These are phyloP conservation scores for Chaetoderma sp. DNA, from an alignment of 2,888 invertebrate species.

Conservation along the genomic window DNA sequence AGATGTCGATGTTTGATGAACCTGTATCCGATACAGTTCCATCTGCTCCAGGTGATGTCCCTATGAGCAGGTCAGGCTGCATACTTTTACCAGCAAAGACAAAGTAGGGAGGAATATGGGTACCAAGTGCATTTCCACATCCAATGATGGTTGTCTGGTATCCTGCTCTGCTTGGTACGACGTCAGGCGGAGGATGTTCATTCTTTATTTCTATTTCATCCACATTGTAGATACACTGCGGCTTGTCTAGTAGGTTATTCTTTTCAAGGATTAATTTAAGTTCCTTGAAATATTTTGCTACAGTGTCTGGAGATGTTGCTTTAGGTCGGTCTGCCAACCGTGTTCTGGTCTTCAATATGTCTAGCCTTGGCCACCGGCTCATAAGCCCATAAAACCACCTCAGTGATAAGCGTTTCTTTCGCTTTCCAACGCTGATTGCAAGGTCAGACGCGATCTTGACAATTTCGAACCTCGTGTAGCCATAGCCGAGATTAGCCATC, in stretches of 20 bases:
- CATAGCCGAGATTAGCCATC: constrained; percentile 25
- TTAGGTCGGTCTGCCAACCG: constrained; percentile 13
- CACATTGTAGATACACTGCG: constrained; percentile 31
- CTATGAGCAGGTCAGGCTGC: constrained; percentile 29
- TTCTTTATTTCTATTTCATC: constrained; percentile 36
- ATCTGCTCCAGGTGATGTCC: constrained; percentile 34
- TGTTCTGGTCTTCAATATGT: constrained; percentile 21
- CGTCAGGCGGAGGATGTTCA: neutral
- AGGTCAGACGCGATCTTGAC: constrained; percentile 33
- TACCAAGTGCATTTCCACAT: constrained; percentile 42
- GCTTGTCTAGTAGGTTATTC: constrained; percentile 27
- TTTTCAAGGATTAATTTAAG: constrained; percentile 24
- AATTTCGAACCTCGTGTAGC: constrained; percentile 26
- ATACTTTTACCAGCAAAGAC: constrained; percentile 37
- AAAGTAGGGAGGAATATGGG: constrained; percentile 38
- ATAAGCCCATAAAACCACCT: constrained; percentile 34
- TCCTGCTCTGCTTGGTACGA: neutral
- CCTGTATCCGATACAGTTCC: constrained; percentile 23
- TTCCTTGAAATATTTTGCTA: constrained; percentile 28
- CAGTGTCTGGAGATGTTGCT: constrained; percentile 6
- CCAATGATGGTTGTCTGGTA: constrained; percentile 32
- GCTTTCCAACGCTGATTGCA: constrained; percentile 24
- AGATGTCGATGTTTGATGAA: constrained; percentile 28
- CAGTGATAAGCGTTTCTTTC: constrained; percentile 16
- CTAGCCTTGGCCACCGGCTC: constrained; percentile 34